Evolutionary conservation across 2,113 vertebrate genomes (phyloP), one percentile per base, ranked within the genome.

Genomic region (Jacana jacana): DNA sequence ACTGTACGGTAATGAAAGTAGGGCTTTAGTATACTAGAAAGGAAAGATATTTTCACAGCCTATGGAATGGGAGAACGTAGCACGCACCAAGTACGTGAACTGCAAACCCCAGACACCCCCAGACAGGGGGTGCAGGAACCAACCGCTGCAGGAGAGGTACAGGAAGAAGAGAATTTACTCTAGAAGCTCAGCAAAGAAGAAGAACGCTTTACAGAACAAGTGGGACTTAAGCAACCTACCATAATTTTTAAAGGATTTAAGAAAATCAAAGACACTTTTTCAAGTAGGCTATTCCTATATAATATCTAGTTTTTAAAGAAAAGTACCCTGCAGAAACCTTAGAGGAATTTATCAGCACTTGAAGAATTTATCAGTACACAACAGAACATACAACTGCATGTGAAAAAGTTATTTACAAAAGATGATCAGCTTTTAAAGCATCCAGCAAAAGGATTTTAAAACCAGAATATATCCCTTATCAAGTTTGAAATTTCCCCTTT

Each of bases 1-100:
- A 60, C n/a, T n/a, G n/a, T n/a, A n/a, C n/a, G n/a, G n/a, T n/a
- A n/a, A 91, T 27, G 17, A 71, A 86, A 77, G 46, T 23, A 86
- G 4, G 5, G 28, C 2, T 80, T 88, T 49, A 73, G 16, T 11
- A 46, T 11, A 13, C 0, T 5, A 52, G 31, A 77, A 85, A 60
- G 6, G 44, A 72, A 78, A 70, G 24, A 48, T 33, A n/a, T 85
- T 81, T 80, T 81, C 42, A 55, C 18, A 20, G 33, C 8, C 7
- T 48, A 37, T 15, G 49, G n/a, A 30, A 28, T 52, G 20, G 51
- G 48, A 70, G 64, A 55, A 78, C 0, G 3, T 4, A 48, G 24
- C 42, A 49, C 0, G 0, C 11, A 51, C 19, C 10, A 65, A 33
- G 11, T 11, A 39, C 1, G 6, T 13, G 33, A 52, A 61, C 44